Evolutionary conservation across 2,888 invertebrate genomes (phyloP).

Genomic region (Lottia scabra): DNA sequence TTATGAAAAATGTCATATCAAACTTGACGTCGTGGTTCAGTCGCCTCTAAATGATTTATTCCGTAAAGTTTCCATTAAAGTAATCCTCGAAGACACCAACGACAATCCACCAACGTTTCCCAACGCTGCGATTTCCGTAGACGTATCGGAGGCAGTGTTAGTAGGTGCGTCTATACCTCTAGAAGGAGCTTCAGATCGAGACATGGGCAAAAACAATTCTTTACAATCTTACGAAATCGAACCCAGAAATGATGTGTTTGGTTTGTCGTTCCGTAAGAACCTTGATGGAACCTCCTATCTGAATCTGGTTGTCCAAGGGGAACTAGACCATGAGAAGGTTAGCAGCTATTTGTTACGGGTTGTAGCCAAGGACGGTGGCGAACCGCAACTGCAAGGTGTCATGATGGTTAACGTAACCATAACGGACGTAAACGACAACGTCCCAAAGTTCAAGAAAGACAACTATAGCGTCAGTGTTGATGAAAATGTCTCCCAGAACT

Average conservation of each 20-base stretch:
- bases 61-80: slow-evolving; percentile 49
- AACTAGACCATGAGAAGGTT: slow-evolving; percentile 49
- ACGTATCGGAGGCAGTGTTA: slow-evolving; percentile 48
- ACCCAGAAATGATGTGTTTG: slow-evolving; percentile 48
- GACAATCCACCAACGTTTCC: slow-evolving; percentile 60
- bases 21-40: slow-evolving; percentile 50
- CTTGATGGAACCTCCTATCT: slow-evolving; percentile 51
- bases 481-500: slow-evolving; percentile 48
- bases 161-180: slow-evolving; percentile 43
- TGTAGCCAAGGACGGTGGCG: slow-evolving; percentile 53
- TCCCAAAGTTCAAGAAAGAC: slow-evolving; percentile 45
- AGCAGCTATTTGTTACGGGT: slow-evolving; percentile 49
- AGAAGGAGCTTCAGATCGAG: slow-evolving; percentile 50
- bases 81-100: slow-evolving; percentile 61
- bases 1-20: slow-evolving; percentile 38
- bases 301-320: slow-evolving; percentile 42
- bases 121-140: slow-evolving; percentile 32
- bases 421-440: slow-evolving; percentile 55
- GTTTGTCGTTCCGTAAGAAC: slow-evolving; percentile 39
- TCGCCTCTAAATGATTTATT: slow-evolving; percentile 51
- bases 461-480: slow-evolving; percentile 50
- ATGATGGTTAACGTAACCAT: slow-evolving; percentile 46
- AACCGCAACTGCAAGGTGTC: slow-evolving; percentile 42
- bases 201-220: slow-evolving; percentile 45
- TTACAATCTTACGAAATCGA: slow-evolving; percentile 49